These are phyloP conservation scores for Phaethornis superciliosus DNA, from an alignment of 2,113 vertebrate genomes.

Conservation along the genomic window DNA sequence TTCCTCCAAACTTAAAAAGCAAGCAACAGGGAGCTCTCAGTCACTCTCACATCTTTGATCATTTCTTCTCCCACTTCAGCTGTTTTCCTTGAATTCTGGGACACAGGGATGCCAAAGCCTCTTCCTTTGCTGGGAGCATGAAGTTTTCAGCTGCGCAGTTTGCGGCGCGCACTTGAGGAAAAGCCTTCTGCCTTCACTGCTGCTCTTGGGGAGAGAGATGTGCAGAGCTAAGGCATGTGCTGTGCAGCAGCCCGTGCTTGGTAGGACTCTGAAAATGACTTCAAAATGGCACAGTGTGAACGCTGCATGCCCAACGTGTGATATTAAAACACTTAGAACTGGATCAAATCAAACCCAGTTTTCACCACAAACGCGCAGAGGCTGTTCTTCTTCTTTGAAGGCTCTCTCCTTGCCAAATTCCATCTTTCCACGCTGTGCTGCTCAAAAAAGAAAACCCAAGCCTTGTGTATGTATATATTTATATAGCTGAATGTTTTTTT, in stretches of 20 bases:
- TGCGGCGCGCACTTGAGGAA: background rate
- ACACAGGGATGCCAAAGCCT: background rate
- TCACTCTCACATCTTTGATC: background rate
- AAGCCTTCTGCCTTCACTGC: slow-evolving; percentile 4
- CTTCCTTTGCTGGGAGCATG: slow-evolving; percentile 22
- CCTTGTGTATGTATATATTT: slow-evolving; percentile 52
- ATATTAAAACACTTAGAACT: slow-evolving; percentile 60
- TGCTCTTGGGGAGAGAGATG: background rate
- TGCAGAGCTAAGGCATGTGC: slow-evolving; percentile 42
- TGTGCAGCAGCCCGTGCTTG: slow-evolving; percentile 43
- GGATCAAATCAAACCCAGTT: slow-evolving; percentile 63
- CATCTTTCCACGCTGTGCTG: slow-evolving; percentile 43
- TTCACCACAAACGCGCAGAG: slow-evolving; percentile 34
- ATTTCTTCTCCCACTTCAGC: background rate
- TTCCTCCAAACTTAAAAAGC: background rate
- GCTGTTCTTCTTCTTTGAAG: slow-evolving; percentile 65
- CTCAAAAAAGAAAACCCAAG: background rate
- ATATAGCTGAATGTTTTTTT: slow-evolving; percentile 54
- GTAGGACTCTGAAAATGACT: slow-evolving; percentile 36
- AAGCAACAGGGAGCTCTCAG: background rate
- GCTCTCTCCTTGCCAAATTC: slow-evolving; percentile 61
- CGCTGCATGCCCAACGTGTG: slow-evolving; percentile 7
- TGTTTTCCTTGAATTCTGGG: background rate
- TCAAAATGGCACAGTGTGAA: slow-evolving; percentile 66
- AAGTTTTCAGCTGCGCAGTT: slow-evolving; percentile 39